Evolutionary conservation across 2,888 invertebrate species (phyloP), one percentile per base, ranked within the genome.

Genomic region (Caradrina clavipalpis): DNA sequence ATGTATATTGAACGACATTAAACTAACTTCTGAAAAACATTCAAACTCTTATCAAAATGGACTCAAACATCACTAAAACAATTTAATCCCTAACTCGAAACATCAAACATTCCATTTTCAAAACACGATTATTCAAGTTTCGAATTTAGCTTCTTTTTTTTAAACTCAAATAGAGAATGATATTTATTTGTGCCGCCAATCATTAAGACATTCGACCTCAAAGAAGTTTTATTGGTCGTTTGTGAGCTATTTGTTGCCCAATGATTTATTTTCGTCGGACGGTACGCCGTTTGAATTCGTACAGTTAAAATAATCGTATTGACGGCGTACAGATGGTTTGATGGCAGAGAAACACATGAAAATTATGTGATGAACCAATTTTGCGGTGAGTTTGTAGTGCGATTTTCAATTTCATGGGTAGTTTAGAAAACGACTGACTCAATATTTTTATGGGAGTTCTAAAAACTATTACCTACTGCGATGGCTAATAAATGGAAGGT

Each of bases 211-310:
- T 89, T 86, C 84, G 84, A 84, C 88, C 89, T 92, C 91, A 90
- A 91, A 90, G 89, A 87, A 86, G 88, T 89, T 91, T 92, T 89
- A 92, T 90, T 89, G 88, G 83, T 88, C 90, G 87, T 93, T 91
- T 87, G 88, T 85, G 85, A 76, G 82, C 87, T 86, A 86, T 88
- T 85, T 80, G 87, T 60, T 83, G 85, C 67, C 62, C 78, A 86
- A 84, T 91, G 88, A 89, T 91, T 90, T 92, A 92, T 92, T 91
- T 90, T 79, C 77, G 83, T 60, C 82, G 42, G 69, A 75, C 76
- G 49, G 19, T 50, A 58, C 31, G 59, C 39, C 73, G 73, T 67
- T 67, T 73, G 53, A 73, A 58, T 64, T 81, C 51, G 54, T 57
- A 55, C 74, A 26, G 74, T 70, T 73, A 55, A 75, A 80, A 74